Percentiles rank a stretch among this genome's conserved stretches.
Conservation (phyloP, 2,797 vertebrate genomes). For the Notolepis coatsorum region DNA sequence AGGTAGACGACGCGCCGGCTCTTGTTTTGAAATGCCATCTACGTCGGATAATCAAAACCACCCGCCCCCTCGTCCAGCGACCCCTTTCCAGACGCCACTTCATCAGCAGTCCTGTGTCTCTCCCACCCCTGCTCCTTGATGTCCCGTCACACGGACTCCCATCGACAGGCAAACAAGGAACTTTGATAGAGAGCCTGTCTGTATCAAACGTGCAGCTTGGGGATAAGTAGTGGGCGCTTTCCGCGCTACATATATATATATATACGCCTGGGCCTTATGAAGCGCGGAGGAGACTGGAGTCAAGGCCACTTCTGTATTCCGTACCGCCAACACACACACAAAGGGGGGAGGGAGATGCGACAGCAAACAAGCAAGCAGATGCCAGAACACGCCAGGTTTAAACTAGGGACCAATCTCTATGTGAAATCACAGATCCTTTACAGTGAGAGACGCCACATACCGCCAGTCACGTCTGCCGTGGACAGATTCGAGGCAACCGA, state of each 20-base stretch:
- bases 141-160: constrained; percentile 49
- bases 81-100: constrained; percentile 60
- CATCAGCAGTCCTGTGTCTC: constrained; percentile 58
- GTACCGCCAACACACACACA: not conserved
- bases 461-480: constrained; percentile 61
- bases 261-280: constrained; percentile 28
- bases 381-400: constrained; percentile 26
- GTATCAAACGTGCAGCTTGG: constrained; percentile 16
- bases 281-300: constrained; percentile 27
- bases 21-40: constrained; percentile 67
- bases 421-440: constrained; percentile 61
- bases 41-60: constrained; percentile 70
- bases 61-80: constrained; percentile 55
- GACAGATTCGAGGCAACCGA: constrained; percentile 63
- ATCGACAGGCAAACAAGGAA: constrained; percentile 39
- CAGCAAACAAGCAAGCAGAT: constrained; percentile 44
- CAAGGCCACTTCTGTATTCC: constrained; percentile 23
- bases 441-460: constrained; percentile 62
- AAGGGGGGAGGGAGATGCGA: not conserved
- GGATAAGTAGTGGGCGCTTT: constrained; percentile 29
- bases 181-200: constrained; percentile 25
- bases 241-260: constrained; percentile 15
- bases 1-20: constrained; percentile 48
- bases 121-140: constrained; percentile 61
- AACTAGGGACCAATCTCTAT: constrained; percentile 53